A percentile compares a stretch with the other conserved stretches of the same genome.
phyloP scores from a whole-genome alignment of 2,888 invertebrate genomes.

The Hemicrepidius hirtus region DNA sequence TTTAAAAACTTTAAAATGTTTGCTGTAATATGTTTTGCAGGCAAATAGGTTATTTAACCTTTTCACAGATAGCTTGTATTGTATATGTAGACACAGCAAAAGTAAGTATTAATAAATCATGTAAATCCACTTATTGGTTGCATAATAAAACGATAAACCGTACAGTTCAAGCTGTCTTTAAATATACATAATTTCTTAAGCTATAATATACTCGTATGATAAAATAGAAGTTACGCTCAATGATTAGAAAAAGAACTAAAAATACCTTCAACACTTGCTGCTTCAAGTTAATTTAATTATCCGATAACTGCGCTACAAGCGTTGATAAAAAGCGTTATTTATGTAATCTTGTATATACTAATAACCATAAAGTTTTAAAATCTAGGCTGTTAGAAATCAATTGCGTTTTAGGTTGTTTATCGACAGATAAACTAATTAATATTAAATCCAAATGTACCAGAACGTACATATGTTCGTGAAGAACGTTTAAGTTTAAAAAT shows the following conservation, averaged over 20 bases:
- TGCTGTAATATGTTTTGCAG: background rate
- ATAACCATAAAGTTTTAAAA: slow-evolving; percentile 5
- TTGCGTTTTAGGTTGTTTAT: slow-evolving; percentile 29
- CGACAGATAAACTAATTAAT: slow-evolving; percentile 11
- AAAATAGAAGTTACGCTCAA: background rate
- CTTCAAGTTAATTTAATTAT: background rate
- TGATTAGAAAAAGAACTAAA: background rate
- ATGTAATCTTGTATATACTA: slow-evolving; percentile 8
- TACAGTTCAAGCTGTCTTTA: background rate
- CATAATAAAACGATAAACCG: slow-evolving; percentile 3
- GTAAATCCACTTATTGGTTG: background rate
- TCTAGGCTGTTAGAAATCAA: slow-evolving; percentile 14
- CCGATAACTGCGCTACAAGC: background rate
- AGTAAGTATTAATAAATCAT: slow-evolving; percentile 9
- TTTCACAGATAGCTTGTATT: background rate
- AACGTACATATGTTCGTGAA: slow-evolving; percentile 32
- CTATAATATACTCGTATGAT: background rate
- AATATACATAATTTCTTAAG: background rate
- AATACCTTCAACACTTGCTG: background rate
- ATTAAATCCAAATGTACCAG: slow-evolving; percentile 25
- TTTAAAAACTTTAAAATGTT: background rate
- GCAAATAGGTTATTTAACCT: background rate
- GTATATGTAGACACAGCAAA: background rate
- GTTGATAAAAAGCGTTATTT: slow-evolving; percentile 13
- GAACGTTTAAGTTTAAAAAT: slow-evolving; percentile 10